A percentile compares a stretch with the other conserved stretches of the same genome.
These are phyloP conservation scores for Steromphala cineraria DNA, from an alignment of 2,888 invertebrate genomes.

Conservation along the genomic window DNA sequence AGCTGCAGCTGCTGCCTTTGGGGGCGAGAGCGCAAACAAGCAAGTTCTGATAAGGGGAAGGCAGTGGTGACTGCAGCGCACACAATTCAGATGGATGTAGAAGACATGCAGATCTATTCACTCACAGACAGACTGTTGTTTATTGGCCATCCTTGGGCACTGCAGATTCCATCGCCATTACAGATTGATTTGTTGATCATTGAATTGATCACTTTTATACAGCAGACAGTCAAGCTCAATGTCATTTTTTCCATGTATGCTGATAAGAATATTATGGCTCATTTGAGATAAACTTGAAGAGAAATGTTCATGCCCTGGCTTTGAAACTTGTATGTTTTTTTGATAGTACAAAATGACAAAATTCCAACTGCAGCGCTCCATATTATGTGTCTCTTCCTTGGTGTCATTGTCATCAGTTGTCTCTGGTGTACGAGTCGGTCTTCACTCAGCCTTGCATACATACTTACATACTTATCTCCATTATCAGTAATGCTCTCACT, in stretches of 20 bases:
- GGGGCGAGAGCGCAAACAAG: not conserved
- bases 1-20: not conserved
- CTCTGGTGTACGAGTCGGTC: not conserved
- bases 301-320: not conserved
- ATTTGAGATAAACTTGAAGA: conserved; percentile 5
- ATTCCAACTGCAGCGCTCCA: not conserved
- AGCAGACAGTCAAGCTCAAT: conserved; percentile 19
- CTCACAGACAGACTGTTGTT: not conserved
- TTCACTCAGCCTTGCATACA: conserved; percentile 17
- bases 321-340: not conserved
- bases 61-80: conserved; percentile 17
- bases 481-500: not conserved
- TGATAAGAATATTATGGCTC: not conserved
- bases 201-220: conserved; percentile 13
- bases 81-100: not conserved
- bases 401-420: conserved; percentile 5
- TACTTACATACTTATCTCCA: conserved; percentile 12
- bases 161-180: conserved; percentile 3
- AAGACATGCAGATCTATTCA: conserved; percentile 6
- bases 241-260: conserved; percentile 16
- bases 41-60: not conserved
- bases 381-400: conserved; percentile 1
- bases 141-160: not conserved
- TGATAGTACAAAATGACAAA: not conserved
- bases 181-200: conserved; percentile 16